Conservation (phyloP, 2,797 vertebrate genomes). For the Manis crassicaudata region DNA sequence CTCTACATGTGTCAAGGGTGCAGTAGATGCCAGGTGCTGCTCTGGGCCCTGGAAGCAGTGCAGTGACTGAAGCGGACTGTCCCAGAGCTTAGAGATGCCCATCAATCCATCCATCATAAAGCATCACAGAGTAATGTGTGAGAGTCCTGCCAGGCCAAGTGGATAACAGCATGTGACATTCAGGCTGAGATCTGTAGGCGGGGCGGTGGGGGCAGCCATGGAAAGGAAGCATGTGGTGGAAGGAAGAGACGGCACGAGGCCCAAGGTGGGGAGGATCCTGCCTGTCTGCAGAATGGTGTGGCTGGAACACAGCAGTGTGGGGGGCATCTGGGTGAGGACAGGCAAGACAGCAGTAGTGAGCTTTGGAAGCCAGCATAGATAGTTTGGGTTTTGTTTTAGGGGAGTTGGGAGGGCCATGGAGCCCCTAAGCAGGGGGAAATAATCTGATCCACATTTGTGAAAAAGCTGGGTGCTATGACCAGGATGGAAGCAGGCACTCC, state of each 20-base stretch:
- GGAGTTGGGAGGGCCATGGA: not conserved
- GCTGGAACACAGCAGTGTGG: too few relatives aligned
- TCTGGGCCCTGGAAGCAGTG: not conserved
- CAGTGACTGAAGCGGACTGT: not conserved
- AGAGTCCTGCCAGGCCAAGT: fast-evolving
- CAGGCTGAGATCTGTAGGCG: too few relatives aligned
- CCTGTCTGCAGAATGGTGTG: not conserved
- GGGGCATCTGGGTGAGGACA: not conserved
- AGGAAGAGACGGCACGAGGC: not conserved
- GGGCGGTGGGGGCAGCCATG: fast-evolving
- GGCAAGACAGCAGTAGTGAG: fast-evolving
- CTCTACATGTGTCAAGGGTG: not conserved
- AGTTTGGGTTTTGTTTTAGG: fast-evolving
- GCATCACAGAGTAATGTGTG: not conserved
- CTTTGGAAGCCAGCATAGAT: fast-evolving
- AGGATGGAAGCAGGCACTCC: not conserved
- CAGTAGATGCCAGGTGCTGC: not conserved
- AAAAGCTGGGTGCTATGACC: fast-evolving
- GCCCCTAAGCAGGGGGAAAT: too few relatives aligned
- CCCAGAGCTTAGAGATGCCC: too few relatives aligned
- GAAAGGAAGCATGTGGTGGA: not conserved
- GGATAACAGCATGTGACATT: not conserved
- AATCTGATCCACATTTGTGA: too few relatives aligned
- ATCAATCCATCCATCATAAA: fast-evolving
- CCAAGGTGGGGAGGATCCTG: fast-evolving